A percentile compares a stretch with the other conserved stretches of the same genome.
phyloP scores from a whole-genome alignment of 2,797 vertebrate genomes.

The Sitta carolinensis region DNA sequence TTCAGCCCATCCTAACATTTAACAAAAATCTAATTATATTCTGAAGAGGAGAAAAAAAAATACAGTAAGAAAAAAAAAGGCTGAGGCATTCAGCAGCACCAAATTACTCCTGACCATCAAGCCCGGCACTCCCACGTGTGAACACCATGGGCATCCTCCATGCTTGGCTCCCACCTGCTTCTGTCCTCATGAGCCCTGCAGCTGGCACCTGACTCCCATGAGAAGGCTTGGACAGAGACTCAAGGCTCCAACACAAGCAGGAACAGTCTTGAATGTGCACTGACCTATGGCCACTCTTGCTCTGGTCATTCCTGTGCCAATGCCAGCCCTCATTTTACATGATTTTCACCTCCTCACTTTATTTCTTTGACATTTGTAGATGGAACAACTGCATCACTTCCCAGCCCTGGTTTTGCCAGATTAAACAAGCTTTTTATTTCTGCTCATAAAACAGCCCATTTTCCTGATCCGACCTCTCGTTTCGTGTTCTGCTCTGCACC shows the following conservation, averaged over 20 bases:
- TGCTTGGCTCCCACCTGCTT: fast-evolving
- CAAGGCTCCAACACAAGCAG: background rate
- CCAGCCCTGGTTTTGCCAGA: background rate
- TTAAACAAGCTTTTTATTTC: constrained; percentile 11
- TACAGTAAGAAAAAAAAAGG: background rate
- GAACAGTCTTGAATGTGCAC: fast-evolving
- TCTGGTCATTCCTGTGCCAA: background rate
- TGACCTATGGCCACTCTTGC: background rate
- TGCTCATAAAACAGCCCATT: background rate
- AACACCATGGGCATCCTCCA: fast-evolving
- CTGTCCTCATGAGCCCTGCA: background rate
- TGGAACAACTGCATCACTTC: background rate
- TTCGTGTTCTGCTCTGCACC: background rate
- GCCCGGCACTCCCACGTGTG: fast-evolving
- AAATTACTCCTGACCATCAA: fast-evolving
- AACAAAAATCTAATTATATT: background rate
- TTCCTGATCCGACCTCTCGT: background rate
- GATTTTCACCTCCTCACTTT: background rate
- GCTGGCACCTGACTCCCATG: fast-evolving
- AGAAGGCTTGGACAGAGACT: background rate
- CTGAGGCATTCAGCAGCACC: fast-evolving
- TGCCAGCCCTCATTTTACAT: fast-evolving
- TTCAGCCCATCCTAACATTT: background rate
- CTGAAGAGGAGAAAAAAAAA: background rate
- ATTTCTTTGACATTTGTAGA: background rate